phyloP scores from a whole-genome alignment of 1,140 invertebrate genomes.

The Triops longicaudatus region DNA sequence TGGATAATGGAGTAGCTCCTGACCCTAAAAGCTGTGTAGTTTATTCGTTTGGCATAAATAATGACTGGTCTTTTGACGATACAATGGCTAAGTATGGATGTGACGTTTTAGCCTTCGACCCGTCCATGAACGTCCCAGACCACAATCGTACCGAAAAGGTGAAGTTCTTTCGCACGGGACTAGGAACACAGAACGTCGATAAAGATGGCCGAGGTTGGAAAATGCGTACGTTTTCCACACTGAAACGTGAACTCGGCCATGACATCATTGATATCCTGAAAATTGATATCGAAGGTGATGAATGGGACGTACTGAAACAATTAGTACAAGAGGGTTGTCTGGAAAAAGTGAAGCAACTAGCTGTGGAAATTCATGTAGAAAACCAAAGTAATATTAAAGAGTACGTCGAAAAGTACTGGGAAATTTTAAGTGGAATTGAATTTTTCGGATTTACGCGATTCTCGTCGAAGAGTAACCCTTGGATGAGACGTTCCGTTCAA shows the following conservation, averaged over 20 bases:
- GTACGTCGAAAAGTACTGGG: neutral
- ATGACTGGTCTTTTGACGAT: conserved; percentile 36
- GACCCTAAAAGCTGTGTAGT: conserved; percentile 28
- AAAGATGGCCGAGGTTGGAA: neutral
- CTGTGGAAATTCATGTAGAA: conserved; percentile 20
- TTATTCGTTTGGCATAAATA: conserved; percentile 33
- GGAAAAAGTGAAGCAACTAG: conserved; percentile 24
- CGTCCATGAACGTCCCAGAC: conserved; percentile 29
- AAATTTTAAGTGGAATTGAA: conserved; percentile 13
- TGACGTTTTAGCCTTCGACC: conserved; percentile 34
- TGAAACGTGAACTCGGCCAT: conserved; percentile 11
- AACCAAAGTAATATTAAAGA: neutral
- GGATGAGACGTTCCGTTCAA: neutral
- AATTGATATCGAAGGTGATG: conserved; percentile 18
- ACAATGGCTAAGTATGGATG: conserved; percentile 32
- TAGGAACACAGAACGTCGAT: neutral
- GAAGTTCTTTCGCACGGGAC: neutral
- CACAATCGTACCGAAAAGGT: neutral
- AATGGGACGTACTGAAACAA: neutral
- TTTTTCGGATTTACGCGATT: conserved; percentile 12
- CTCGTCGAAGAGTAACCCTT: conserved; percentile 21
- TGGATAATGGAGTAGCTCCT: conserved; percentile 28
- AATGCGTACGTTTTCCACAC: neutral
- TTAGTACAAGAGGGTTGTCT: conserved; percentile 10
- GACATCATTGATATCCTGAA: conserved; percentile 21